Conservation (phyloP, 2,113 vertebrate species). For the Bungarus multicinctus region DNA sequence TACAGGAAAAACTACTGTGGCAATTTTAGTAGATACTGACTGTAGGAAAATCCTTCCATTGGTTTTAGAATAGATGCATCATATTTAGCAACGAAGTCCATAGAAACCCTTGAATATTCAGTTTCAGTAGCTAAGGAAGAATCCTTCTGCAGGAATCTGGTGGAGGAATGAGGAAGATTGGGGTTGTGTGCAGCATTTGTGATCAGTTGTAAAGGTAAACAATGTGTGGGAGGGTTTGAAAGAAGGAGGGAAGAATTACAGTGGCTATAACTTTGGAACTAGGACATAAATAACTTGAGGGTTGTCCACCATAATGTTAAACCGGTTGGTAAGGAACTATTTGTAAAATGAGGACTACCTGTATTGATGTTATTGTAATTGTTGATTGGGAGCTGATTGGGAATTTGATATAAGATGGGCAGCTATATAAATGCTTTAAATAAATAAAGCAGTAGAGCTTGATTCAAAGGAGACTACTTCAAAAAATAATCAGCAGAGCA, state of each 20-base stretch:
- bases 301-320: neutral
- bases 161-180: neutral
- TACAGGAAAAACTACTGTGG: neutral
- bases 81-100: conserved; percentile 15
- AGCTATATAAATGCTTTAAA: neutral
- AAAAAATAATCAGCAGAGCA: neutral
- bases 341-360: neutral
- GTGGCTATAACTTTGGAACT: neutral
- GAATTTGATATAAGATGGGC: neutral
- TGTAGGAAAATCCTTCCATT: neutral
- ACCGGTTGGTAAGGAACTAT: neutral
- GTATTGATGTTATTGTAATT: neutral
- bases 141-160: neutral
- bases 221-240: too few relatives aligned
- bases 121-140: neutral
- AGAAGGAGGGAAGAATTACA: neutral
- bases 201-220: neutral
- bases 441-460: neutral
- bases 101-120: conserved; percentile 29
- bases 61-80: conserved; percentile 26
- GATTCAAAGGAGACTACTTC: neutral
- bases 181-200: neutral
- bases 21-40: neutral
- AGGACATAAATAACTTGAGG: neutral
- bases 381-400: neutral